These are phyloP conservation scores for Rhea pennata DNA, from an alignment of 2,113 vertebrate species.

Conservation along the genomic window DNA sequence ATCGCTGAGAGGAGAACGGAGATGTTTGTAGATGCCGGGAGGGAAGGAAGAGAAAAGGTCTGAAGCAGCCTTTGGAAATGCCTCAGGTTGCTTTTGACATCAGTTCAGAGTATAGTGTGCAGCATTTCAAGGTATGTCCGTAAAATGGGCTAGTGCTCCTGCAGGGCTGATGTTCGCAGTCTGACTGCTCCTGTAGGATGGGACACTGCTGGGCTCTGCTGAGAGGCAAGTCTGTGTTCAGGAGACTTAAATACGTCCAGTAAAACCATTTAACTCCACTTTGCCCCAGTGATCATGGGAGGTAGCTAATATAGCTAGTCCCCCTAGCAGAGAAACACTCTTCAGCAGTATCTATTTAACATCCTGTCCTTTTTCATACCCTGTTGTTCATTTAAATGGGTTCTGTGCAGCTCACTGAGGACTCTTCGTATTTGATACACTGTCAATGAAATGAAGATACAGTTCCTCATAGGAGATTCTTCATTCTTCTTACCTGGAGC, in stretches of 20 bases:
- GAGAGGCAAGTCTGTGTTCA: background rate
- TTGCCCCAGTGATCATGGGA: rapidly evolving
- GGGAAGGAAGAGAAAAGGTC: background rate
- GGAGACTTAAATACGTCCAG: rapidly evolving
- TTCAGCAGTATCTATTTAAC: background rate
- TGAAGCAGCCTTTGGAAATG: background rate
- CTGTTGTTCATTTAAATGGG: rapidly evolving
- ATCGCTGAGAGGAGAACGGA: background rate
- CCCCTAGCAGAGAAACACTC: background rate
- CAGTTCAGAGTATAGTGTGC: background rate
- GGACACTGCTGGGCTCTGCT: background rate
- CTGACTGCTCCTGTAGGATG: background rate
- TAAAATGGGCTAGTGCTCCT: background rate
- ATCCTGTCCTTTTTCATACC: background rate
- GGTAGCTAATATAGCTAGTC: background rate
- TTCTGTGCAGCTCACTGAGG: background rate
- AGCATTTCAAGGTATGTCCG: rapidly evolving
- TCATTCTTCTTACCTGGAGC: background rate
- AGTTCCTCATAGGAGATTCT: rapidly evolving
- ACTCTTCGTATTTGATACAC: background rate
- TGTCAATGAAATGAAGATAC: background rate
- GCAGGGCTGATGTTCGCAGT: rapidly evolving
- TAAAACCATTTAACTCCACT: background rate
- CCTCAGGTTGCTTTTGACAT: background rate
- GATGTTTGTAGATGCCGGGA: background rate